These are phyloP conservation scores for Acanthoscelides obtectus DNA, from an alignment of 2,888 invertebrate species.

Conservation along the genomic window DNA sequence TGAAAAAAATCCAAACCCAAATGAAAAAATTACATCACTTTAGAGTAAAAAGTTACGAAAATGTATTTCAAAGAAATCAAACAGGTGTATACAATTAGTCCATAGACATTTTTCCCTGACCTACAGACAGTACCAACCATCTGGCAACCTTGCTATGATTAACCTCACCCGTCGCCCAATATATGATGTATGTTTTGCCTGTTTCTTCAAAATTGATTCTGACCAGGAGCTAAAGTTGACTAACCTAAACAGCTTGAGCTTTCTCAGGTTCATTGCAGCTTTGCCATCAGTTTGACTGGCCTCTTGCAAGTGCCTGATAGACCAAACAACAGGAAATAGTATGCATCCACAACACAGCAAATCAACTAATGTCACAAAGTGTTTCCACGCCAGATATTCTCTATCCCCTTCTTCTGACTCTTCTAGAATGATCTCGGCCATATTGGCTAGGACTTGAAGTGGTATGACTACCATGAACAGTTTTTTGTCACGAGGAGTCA, in stretches of 20 bases:
- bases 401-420: conserved; percentile 93
- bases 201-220: too few relatives aligned
- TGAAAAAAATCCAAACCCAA: too few relatives aligned
- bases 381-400: conserved; percentile 85
- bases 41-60: too few relatives aligned
- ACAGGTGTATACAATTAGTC: too few relatives aligned
- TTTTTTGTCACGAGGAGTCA: conserved; percentile 94
- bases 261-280: conserved; percentile 89
- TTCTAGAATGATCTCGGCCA: conserved; percentile 94
- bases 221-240: background rate
- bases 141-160: too few relatives aligned
- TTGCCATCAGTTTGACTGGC: conserved; percentile 96
- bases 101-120: too few relatives aligned
- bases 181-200: too few relatives aligned
- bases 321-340: conserved; percentile 97
- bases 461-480: conserved; percentile 97
- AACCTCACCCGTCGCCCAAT: too few relatives aligned
- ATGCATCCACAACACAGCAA: conserved; percentile 95
- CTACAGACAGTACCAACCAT: too few relatives aligned
- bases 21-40: too few relatives aligned
- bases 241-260: conserved; percentile 76
- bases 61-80: too few relatives aligned
- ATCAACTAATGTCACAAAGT: conserved; percentile 90
- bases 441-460: conserved; percentile 93
- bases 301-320: conserved; percentile 87